Evolutionary conservation across 2,888 invertebrate genomes (phyloP).

Genomic region (Limnephilus marmoratus): DNA sequence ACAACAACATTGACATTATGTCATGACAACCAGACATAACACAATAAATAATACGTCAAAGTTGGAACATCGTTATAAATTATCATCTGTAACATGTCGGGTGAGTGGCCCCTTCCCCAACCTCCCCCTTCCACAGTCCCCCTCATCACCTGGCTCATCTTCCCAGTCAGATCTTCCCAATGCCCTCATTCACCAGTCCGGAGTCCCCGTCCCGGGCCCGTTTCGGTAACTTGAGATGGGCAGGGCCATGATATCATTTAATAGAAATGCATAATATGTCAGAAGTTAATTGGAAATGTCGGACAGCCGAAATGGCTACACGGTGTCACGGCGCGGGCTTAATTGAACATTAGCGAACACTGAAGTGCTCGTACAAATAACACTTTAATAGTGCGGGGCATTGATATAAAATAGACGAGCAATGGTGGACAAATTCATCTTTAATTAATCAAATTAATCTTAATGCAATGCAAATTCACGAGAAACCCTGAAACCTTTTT

Average conservation of each 20-base stretch:
- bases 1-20: background rate
- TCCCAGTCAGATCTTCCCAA: too few relatives aligned
- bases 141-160: too few relatives aligned
- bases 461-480: too few relatives aligned
- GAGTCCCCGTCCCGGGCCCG: background rate
- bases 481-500: too few relatives aligned
- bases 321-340: conserved; percentile 22
- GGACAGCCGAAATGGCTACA: conserved; percentile 40
- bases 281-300: conserved; percentile 30
- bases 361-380: conserved; percentile 46
- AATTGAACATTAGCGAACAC: conserved; percentile 39
- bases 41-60: background rate
- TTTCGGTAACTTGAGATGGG: background rate
- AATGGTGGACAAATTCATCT: background rate
- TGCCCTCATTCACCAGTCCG: background rate
- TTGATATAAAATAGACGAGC: background rate
- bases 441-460: too few relatives aligned
- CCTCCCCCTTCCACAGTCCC: too few relatives aligned
- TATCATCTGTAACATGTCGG: background rate
- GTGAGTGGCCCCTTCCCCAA: background rate
- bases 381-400: conserved; percentile 42
- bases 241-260: background rate
- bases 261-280: conserved; percentile 34
- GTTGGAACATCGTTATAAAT: background rate
- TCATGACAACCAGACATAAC: background rate